Percentiles rank a stretch among this genome's conserved stretches.
Conservation (phyloP, 2,888 invertebrate species). For the Danaus chrysippus region DNA sequence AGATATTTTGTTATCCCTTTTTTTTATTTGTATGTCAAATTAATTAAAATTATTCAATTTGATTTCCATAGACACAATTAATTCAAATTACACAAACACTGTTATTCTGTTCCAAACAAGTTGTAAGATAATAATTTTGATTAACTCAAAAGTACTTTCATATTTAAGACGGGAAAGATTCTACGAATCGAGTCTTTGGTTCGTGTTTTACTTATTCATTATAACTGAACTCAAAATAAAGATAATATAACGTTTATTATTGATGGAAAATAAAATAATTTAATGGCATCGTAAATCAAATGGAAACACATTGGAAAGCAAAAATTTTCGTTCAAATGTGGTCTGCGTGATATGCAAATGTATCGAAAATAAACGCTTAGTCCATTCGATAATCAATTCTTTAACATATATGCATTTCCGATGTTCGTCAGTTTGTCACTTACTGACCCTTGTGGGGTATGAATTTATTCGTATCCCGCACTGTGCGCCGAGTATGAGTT, state of each 20-base stretch:
- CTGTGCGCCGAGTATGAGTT: constrained; percentile 5
- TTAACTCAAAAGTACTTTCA: neutral
- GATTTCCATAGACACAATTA: too few species aligned
- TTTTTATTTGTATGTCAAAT: neutral
- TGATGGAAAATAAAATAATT: neutral
- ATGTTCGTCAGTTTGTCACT: constrained; percentile 54
- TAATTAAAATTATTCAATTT: too few species aligned
- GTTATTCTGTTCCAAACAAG: neutral
- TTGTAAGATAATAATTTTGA: neutral
- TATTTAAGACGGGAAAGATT: too few species aligned
- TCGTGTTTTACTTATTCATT: too few species aligned
- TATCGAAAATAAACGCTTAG: constrained; percentile 37
- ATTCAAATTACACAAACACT: too few species aligned
- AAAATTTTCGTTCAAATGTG: constrained; percentile 2
- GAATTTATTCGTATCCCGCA: constrained; percentile 50
- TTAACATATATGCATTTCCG: constrained; percentile 51
- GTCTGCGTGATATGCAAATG: constrained; percentile 36
- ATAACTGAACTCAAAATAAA: too few species aligned
- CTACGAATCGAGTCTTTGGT: too few species aligned
- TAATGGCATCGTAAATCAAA: neutral
- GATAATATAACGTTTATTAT: neutral
- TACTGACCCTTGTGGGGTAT: constrained; percentile 41
- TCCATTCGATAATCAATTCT: constrained; percentile 49
- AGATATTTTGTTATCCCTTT: neutral
- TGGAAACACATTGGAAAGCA: neutral